These are phyloP conservation scores for Pteronotus mesoamericanus DNA, from an alignment of 2,797 vertebrate species.

Conservation along the genomic window DNA sequence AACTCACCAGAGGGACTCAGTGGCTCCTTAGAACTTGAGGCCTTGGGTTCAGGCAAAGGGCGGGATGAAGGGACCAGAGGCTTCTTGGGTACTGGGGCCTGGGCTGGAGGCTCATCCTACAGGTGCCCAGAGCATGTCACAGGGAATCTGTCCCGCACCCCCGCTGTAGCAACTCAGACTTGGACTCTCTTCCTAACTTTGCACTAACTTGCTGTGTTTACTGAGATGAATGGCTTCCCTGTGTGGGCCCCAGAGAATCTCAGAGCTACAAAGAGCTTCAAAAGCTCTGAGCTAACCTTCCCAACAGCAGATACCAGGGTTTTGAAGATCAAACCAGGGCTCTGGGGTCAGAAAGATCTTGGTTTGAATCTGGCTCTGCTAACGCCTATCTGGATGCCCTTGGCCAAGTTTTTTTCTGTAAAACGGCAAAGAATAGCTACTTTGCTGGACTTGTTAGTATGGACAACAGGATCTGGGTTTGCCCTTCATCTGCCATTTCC, in stretches of 20 bases:
- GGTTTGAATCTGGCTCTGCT: not conserved
- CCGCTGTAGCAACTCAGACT: not conserved
- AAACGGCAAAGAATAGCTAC: not conserved
- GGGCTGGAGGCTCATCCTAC: constrained; percentile 76
- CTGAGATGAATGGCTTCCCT: not conserved
- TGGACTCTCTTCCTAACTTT: not conserved
- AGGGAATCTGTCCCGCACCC: not conserved
- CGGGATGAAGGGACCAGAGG: constrained; percentile 70
- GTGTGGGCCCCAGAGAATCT: not conserved
- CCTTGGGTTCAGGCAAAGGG: constrained; percentile 62
- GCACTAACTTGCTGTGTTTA: not conserved
- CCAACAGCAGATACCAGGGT: not conserved
- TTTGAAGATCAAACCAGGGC: not conserved
- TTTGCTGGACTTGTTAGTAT: not conserved
- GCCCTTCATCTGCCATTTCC: not conserved
- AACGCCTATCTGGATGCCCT: not conserved
- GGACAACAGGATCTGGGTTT: not conserved
- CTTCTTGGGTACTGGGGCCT: constrained; percentile 80
- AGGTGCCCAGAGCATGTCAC: not conserved
- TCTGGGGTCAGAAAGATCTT: not conserved
- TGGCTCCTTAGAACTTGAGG: constrained; percentile 71
- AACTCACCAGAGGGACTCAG: constrained; percentile 78
- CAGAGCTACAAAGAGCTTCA: not conserved
- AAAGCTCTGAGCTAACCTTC: not conserved
- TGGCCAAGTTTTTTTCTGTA: not conserved